Conservation (phyloP, 2,113 vertebrate species). For the Ctenomys sociabilis region DNA sequence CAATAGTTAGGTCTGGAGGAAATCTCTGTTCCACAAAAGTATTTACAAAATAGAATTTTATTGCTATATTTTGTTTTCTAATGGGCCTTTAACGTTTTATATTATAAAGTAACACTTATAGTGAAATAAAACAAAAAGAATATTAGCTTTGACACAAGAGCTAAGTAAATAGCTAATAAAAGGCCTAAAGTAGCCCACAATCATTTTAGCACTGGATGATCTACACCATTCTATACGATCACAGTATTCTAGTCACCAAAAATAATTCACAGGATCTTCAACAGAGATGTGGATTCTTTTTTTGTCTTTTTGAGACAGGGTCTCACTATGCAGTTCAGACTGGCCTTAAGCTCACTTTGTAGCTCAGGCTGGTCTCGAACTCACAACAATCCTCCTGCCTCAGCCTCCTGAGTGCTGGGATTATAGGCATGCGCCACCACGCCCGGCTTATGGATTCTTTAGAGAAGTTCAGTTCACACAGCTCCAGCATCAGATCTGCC, state of each 20-base stretch:
- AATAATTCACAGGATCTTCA: not conserved
- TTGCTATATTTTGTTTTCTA: constrained; percentile 64
- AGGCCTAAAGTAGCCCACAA: not conserved
- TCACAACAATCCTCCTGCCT: no score
- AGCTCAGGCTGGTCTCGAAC: no score
- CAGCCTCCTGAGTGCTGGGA: no score
- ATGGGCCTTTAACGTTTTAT: constrained; percentile 68
- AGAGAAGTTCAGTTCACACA: not conserved
- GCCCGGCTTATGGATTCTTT: no score
- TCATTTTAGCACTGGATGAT: not conserved
- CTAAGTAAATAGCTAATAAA: not conserved
- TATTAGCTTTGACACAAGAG: not conserved
- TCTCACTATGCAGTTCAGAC: no score
- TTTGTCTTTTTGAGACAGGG: no score
- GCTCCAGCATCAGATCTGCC: not conserved
- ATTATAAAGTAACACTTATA: constrained; percentile 74
- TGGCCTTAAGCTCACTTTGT: no score
- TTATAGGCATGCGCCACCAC: no score
- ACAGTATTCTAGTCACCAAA: not conserved
- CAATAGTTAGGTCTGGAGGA: not conserved
- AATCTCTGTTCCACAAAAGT: not conserved
- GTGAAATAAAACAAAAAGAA: constrained; percentile 25
- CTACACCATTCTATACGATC: not conserved
- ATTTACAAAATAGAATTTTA: constrained; percentile 28
- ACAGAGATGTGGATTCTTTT: not conserved